Conservation (phyloP, 2,113 vertebrate species). For the Peromyscus leucopus region DNA sequence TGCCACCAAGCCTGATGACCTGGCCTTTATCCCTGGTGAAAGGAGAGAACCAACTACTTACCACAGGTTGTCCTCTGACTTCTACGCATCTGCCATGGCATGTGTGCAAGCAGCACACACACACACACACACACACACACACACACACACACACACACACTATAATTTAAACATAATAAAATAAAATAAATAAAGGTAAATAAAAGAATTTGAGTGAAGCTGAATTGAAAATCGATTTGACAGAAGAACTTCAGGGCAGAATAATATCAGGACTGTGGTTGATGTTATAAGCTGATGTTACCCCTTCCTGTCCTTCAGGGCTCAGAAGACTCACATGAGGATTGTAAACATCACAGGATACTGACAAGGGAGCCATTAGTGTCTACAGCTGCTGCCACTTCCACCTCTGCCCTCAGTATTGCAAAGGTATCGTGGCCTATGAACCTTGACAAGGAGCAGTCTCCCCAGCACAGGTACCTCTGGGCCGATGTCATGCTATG, state of each 20-base stretch:
- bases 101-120: not conserved
- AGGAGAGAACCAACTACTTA: not conserved
- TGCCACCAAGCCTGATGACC: not conserved
- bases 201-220: not conserved
- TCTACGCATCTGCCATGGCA: not conserved
- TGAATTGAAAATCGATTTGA: not conserved
- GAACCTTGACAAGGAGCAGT: not conserved
- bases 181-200: not conserved
- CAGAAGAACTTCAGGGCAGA: not conserved
- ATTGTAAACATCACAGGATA: not conserved
- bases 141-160: not conserved
- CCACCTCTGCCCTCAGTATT: not conserved
- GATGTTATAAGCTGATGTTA: not conserved
- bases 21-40: not conserved
- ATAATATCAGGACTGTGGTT: not conserved
- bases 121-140: not conserved
- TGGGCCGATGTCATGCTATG: not conserved
- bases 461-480: not conserved
- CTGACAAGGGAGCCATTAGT: not conserved
- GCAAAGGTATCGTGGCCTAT: not conserved
- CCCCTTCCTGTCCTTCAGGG: not conserved
- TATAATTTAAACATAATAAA: not conserved
- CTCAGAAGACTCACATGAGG: not conserved
- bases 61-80: not conserved
- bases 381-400: not conserved